Percentiles rank a stretch among this genome's conserved stretches.
Conservation (phyloP, 37 sponge, comb jelly and placozoan genomes). For the Spongilla lacustris region DNA sequence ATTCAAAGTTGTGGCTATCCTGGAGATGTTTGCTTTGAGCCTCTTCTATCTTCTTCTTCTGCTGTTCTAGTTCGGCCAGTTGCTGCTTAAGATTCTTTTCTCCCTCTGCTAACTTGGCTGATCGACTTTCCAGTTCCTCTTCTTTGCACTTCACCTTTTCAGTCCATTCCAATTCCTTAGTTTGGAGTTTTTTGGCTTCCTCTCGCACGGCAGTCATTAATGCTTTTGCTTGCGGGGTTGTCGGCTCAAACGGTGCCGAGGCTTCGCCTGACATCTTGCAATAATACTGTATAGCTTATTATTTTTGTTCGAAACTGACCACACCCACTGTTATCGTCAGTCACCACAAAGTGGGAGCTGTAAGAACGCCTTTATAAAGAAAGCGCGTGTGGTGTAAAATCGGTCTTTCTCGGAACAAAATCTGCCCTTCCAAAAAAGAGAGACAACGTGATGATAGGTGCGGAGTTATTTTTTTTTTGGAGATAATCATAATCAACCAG, state of each 20-base stretch:
- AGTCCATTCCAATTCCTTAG: not conserved
- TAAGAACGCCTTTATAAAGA: too few species aligned
- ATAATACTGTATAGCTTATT: too few species aligned
- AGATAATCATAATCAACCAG: too few species aligned
- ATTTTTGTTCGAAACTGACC: too few species aligned
- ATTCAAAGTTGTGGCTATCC: not conserved
- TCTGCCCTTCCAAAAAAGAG: too few species aligned
- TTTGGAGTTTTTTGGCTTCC: not conserved
- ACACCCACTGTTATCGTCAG: too few species aligned
- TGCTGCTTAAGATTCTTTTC: not conserved
- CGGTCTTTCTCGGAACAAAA: too few species aligned
- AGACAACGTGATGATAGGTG: too few species aligned
- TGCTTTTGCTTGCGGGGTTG: not conserved
- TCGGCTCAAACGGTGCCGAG: not conserved
- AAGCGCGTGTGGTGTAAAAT: too few species aligned
- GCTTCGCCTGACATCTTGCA: not conserved
- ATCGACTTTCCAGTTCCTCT: not conserved
- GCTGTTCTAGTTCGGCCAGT: not conserved
- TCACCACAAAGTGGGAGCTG: too few species aligned
- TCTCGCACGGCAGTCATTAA: not conserved
- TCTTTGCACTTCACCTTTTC: not conserved
- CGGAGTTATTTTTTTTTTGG: too few species aligned
- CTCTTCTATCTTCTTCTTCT: not conserved
- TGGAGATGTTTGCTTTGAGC: not conserved
- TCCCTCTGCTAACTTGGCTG: not conserved